phyloP scores from a whole-genome alignment of 2,888 invertebrate genomes.

The Abrostola triplasia region DNA sequence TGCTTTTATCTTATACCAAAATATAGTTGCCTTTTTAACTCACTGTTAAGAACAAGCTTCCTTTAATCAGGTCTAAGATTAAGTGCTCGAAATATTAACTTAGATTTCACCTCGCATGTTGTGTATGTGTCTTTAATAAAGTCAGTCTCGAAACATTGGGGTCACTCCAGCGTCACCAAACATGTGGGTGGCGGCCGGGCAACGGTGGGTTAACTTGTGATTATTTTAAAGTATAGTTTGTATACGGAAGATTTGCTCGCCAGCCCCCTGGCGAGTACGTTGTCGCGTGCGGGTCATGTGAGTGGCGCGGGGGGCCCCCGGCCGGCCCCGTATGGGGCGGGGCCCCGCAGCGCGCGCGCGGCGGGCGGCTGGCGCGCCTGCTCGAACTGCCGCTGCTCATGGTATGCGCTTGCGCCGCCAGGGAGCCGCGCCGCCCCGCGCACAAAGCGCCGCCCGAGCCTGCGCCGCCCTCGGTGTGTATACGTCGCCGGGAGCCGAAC shows the following conservation, averaged over 20 bases:
- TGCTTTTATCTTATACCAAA: too few relatives aligned
- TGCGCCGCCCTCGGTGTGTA: not conserved
- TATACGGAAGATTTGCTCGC: too few relatives aligned
- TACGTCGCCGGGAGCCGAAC: too few relatives aligned
- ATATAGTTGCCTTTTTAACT: not conserved
- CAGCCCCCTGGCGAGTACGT: too few relatives aligned
- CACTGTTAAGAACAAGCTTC: slow-evolving; percentile 1
- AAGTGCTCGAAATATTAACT: not conserved
- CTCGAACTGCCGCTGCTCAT: not conserved
- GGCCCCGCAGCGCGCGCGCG: not conserved
- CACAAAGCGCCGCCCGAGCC: not conserved
- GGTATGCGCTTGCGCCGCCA: not conserved
- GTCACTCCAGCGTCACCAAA: not conserved
- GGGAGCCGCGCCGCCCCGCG: not conserved
- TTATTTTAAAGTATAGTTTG: too few relatives aligned
- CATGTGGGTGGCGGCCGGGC: not conserved
- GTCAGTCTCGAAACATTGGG: not conserved
- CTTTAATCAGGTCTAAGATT: not conserved
- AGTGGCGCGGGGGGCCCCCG: too few relatives aligned
- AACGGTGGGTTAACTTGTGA: too few relatives aligned
- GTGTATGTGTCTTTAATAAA: not conserved
- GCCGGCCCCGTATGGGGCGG: too few relatives aligned
- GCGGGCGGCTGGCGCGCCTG: slow-evolving; percentile 1
- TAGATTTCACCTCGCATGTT: not conserved
- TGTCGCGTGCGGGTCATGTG: too few relatives aligned